These are phyloP conservation scores for Hirtodrosophila duncani DNA, from an alignment of 2,888 invertebrate species.

Conservation along the genomic window DNA sequence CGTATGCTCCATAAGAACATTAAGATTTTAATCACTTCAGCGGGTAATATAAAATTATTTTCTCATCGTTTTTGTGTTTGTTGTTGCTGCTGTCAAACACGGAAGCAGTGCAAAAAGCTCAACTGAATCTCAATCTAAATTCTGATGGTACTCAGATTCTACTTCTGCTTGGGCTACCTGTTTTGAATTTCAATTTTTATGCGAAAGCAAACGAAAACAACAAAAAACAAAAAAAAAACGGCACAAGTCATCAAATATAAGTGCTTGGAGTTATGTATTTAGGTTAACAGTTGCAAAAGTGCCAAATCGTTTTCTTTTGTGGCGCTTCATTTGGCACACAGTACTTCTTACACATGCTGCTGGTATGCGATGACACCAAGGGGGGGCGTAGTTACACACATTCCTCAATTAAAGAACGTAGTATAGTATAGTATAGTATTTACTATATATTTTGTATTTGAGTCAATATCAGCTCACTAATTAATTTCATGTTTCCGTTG, in stretches of 20 bases:
- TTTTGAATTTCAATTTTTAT: conserved; percentile 51
- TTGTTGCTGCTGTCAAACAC: conserved; percentile 32
- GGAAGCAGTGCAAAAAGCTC: conserved; percentile 40
- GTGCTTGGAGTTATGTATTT: conserved; percentile 16
- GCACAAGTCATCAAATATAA: conserved; percentile 18
- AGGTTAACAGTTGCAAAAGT: conserved; percentile 24
- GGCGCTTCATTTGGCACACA: conserved; percentile 11
- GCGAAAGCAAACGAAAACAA: too few species aligned
- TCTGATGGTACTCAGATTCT: conserved; percentile 11
- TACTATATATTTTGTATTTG: conserved; percentile 4
- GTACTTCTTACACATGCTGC: conserved; percentile 35
- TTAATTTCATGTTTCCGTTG: conserved; percentile 48
- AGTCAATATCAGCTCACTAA: conserved; percentile 42
- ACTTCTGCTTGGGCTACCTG: conserved; percentile 48
- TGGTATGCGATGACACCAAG: conserved; percentile 39
- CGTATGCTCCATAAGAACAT: conserved; percentile 11
- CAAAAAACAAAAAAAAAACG: conserved; percentile 7
- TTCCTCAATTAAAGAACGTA: conserved; percentile 39
- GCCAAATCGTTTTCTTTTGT: conserved; percentile 2
- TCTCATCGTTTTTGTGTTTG: conserved; percentile 4
- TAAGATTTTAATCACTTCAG: conserved; percentile 44
- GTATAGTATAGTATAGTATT: conserved; percentile 18
- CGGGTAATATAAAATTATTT: conserved; percentile 12
- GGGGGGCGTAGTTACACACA: too few species aligned
- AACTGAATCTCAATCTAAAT: not conserved